Evolutionary conservation across 2,113 vertebrate genomes (phyloP).

Genomic region (Nannobrachium achirus): DNA sequence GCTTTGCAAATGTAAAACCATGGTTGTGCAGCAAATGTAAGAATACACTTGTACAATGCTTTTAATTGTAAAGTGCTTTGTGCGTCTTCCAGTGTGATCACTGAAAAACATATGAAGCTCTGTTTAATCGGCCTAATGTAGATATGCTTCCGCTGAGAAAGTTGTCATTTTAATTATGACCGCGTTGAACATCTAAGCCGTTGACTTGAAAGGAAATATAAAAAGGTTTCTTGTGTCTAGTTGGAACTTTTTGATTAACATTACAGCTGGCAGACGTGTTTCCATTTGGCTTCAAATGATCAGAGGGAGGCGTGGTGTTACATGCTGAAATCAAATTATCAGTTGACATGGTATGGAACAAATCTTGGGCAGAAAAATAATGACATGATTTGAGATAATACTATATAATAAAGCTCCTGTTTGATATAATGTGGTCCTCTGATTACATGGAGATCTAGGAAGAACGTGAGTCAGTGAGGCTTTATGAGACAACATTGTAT

Average conservation of each 20-base stretch:
- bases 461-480: background rate
- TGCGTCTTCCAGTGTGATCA: background rate
- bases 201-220: slow-evolving; percentile 19
- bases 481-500: background rate
- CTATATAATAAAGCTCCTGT: background rate
- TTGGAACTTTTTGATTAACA: slow-evolving; percentile 29
- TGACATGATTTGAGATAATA: background rate
- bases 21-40: slow-evolving; percentile 7
- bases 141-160: slow-evolving; percentile 13
- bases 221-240: slow-evolving; percentile 36
- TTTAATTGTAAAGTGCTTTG: slow-evolving; percentile 14
- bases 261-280: slow-evolving; percentile 46
- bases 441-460: background rate
- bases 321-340: slow-evolving; percentile 8
- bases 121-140: slow-evolving; percentile 15
- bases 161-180: slow-evolving; percentile 5
- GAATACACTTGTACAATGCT: slow-evolving; percentile 4
- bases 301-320: slow-evolving; percentile 52
- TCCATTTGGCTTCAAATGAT: slow-evolving; percentile 45
- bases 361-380: background rate
- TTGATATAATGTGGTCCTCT: background rate
- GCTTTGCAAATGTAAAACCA: slow-evolving; percentile 10
- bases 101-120: slow-evolving; percentile 5
- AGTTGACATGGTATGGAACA: background rate
- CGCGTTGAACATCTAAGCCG: slow-evolving; percentile 22